A percentile compares a stretch with the other conserved stretches of the same genome.
These are phyloP conservation scores for Dolichomitus sp. DNA, from an alignment of 2,888 invertebrate species.

Conservation along the genomic window DNA sequence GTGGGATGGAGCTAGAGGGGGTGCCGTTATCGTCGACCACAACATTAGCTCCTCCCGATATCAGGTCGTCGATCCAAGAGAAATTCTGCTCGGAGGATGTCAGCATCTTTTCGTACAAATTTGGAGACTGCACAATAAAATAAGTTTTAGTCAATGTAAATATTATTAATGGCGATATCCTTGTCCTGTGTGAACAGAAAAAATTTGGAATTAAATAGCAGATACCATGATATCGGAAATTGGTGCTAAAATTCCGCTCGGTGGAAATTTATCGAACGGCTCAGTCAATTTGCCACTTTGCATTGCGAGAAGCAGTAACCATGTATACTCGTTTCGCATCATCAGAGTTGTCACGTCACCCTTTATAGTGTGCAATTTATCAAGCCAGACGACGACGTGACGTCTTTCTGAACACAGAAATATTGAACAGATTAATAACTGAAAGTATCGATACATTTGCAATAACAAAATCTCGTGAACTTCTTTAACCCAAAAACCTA, in stretches of 20 bases:
- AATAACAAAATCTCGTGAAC: neutral
- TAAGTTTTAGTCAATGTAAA: neutral
- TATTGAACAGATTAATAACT: neutral
- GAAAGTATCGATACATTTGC: neutral
- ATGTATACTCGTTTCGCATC: conserved; percentile 86
- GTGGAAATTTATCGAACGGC: conserved; percentile 84
- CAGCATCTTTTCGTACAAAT: conserved; percentile 84
- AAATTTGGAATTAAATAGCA: neutral
- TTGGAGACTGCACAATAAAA: conserved; percentile 30
- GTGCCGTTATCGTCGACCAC: conserved; percentile 52
- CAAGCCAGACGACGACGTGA: conserved; percentile 83
- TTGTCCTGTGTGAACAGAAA: neutral
- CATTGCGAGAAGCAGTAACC: conserved; percentile 85
- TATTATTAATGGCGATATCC: neutral
- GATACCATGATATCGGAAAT: conserved; percentile 83
- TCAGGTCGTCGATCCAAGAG: conserved; percentile 77
- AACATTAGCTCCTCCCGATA: conserved; percentile 60
- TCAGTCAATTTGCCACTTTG: conserved; percentile 84
- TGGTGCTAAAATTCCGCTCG: conserved; percentile 79
- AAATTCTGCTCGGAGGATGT: conserved; percentile 79
- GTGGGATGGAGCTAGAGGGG: conserved; percentile 64
- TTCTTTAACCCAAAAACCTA: conserved; percentile 42
- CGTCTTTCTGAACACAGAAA: conserved; percentile 65
- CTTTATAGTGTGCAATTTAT: conserved; percentile 81
- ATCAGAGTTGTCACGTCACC: conserved; percentile 79